phyloP scores from a whole-genome alignment of 2,888 invertebrate genomes.

The Sarcophaga variegata region DNA sequence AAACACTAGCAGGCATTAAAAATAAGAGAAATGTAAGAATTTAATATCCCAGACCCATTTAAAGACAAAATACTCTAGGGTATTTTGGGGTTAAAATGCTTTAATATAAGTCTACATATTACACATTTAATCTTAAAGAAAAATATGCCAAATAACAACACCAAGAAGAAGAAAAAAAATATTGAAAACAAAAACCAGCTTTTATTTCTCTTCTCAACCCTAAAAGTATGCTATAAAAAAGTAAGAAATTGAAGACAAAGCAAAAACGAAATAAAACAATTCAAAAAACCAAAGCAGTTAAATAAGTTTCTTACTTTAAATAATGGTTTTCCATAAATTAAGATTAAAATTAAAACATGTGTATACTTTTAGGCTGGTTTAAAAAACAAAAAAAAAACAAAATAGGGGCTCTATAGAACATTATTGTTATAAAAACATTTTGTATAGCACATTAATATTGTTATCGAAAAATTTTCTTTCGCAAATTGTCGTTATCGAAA shows the following conservation, averaged over 20 bases:
- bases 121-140: neutral
- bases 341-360: neutral
- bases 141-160: neutral
- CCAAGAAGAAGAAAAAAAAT: neutral
- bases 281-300: neutral
- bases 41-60: too few relatives aligned
- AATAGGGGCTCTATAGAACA: neutral
- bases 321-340: neutral
- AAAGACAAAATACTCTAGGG: too few relatives aligned
- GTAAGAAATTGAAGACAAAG: neutral
- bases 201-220: slow-evolving; percentile 39
- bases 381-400: neutral
- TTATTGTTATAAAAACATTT: too few relatives aligned
- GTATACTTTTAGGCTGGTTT: neutral
- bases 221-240: slow-evolving; percentile 12
- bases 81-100: neutral
- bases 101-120: neutral
- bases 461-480: too few relatives aligned
- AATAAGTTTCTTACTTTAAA: neutral
- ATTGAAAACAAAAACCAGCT: neutral
- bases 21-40: too few relatives aligned
- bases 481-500: too few relatives aligned
- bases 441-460: too few relatives aligned
- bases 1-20: too few relatives aligned
- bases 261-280: neutral